Base-by-base conservation (phyloP, 1,140 invertebrate species). In the Drosophila micromelanica region DNA sequence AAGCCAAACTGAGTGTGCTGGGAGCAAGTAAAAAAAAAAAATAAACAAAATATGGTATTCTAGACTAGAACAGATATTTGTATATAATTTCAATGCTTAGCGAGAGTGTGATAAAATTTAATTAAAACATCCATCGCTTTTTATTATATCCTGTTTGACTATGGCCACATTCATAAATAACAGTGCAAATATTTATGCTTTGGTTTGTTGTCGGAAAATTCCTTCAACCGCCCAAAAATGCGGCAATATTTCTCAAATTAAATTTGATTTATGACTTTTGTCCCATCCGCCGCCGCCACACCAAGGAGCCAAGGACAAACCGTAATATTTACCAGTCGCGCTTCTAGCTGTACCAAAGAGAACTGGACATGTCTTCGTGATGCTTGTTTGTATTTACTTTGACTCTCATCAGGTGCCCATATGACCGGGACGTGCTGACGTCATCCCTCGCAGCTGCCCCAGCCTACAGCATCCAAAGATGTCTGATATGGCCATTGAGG, bases 211-310 rank as follows among this genome's bases (percentile, higher is more conserved):
- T 23, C 55, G 72, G 62, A 67, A 78, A 78, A 78, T 76, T 63
- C 65, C 73, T 62, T 12, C 60, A 49, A 73, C 55, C 38, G 40
- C 46, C 62, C 42, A 73, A 76, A 76, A 76, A 75, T 78, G 78
- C 74, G 69, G 70, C 79, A 76, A 82, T 82, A 78, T 79, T 89
- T 87, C 81, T 89, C 79, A 73, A 86, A 87, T 87, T 89, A 82
- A 87, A 87, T 89, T 87, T 87, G 82, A 87, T 87, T 87, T 87
- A 87, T 87, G 82, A 84, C 80, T 77, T 76, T 75, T 55, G 56
- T 63, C 54, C 57, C 69, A 49, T 32, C 55, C 54, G 54, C 54
- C 54, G 54, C 54, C 23, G 8, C 42, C 59, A 57, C 40, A 32
- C 30, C 13, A 11, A n/a, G n/a, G 43, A 60, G 15, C 56, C 62